Base-by-base conservation (phyloP, 2,113 vertebrate genomes). In the Peromyscus californicus region DNA sequence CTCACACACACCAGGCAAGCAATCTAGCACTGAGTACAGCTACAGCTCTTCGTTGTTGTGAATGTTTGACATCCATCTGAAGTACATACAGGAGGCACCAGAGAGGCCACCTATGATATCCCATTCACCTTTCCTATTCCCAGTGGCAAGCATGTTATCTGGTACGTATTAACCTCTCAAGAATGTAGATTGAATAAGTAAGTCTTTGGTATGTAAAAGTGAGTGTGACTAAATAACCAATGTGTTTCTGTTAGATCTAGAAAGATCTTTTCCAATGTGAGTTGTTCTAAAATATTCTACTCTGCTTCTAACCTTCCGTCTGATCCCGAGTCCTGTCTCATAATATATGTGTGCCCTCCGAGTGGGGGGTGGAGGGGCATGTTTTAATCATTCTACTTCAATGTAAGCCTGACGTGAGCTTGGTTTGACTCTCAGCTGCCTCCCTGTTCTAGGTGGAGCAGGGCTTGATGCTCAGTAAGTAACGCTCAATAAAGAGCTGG, bases 221-320 rank as follows among this genome's bases (percentile, higher is more conserved):
- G 42, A 94, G 31, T 1, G 7, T 80, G 79, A 80, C 11, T 16
- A 72, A 97, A 95, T 89, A 65, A 72, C 22, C 57, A 45, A 26
- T 22, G 36, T 74, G 69, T 54, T 92, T 97, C 21, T 10, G 42
- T 83, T 63, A 31, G 67, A 79, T 48, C 45, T 69, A 42, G 84
- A 42, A 86, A 80, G n/a, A 78, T 31, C 39, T 89, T 85, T 86
- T 83, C 72, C 45, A 36, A 16, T 39, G 79, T 26, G 69, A 95
- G 63, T 31, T 92, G 26, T 80, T 70, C 63, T 79, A 75, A 91
- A 95, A 78, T 78, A 78, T 42, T 91, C 83, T 59, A 67, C 61
- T 83, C 78, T 69, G 80, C 72, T 84, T 82, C 79, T 89, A 85
- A 95, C 93, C 72, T 84, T 67, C 91, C 93, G n/a, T 75, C 67